Conservation (phyloP, 2,113 vertebrate genomes). For the Propithecus coquereli region DNA sequence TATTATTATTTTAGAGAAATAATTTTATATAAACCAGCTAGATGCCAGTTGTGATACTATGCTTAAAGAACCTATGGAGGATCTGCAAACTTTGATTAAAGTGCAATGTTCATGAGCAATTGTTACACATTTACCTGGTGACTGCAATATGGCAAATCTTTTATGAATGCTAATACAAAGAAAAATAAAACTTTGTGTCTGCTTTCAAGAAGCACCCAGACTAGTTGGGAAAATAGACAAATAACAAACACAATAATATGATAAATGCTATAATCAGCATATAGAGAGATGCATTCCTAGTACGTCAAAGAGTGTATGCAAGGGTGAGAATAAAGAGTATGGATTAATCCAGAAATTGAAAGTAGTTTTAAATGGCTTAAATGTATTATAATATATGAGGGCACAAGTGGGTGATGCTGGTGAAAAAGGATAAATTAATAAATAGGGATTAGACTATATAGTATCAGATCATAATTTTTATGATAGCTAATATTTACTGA, state of each 20-base stretch:
- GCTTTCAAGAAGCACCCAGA: background rate
- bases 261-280: background rate
- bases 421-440: background rate
- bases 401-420: background rate
- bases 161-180: background rate
- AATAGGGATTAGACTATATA: background rate
- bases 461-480: background rate
- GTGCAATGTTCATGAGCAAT: background rate
- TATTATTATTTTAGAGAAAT: background rate
- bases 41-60: background rate
- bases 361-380: background rate
- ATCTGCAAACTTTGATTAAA: background rate
- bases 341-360: background rate
- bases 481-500: background rate
- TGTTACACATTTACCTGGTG: background rate
- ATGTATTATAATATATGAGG: background rate
- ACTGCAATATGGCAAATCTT: background rate
- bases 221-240: background rate
- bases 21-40: background rate
- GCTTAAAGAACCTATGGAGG: background rate
- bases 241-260: background rate
- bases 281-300: background rate
- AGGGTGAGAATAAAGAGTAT: background rate
- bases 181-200: background rate
- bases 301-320: background rate